A percentile compares a stretch with the other conserved stretches of the same genome.
phyloP scores from a whole-genome alignment of 2,113 vertebrate genomes.

The Accipiter virgatus region DNA sequence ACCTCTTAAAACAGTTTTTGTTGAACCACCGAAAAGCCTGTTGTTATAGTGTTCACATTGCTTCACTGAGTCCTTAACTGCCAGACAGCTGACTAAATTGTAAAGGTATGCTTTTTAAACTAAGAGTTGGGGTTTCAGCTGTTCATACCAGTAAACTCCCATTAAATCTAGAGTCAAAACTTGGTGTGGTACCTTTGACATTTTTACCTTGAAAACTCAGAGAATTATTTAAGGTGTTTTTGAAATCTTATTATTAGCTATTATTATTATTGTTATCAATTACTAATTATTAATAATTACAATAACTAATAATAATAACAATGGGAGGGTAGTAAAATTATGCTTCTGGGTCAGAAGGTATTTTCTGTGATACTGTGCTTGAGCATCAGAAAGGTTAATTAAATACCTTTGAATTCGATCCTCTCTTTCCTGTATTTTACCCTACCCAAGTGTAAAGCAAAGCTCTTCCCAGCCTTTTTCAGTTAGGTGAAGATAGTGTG shows the following conservation, averaged over 20 bases:
- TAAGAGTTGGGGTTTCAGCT: background rate
- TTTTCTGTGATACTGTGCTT: background rate
- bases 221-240: background rate
- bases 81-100: background rate
- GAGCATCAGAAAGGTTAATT: background rate
- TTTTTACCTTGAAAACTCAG: background rate
- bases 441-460: background rate
- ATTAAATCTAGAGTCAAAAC: background rate
- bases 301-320: background rate
- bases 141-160: background rate
- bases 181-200: background rate
- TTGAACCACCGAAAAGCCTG: background rate
- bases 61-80: background rate
- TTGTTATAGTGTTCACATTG: fast-evolving
- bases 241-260: background rate
- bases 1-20: background rate
- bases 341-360: background rate
- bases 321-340: background rate
- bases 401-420: background rate
- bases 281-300: background rate
- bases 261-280: background rate
- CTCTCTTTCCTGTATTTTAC: background rate
- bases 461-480: background rate
- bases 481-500: background rate
- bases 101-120: background rate